Evolutionary conservation across 2,888 invertebrate species (phyloP).

Genomic region (Hedychridium roseum): DNA sequence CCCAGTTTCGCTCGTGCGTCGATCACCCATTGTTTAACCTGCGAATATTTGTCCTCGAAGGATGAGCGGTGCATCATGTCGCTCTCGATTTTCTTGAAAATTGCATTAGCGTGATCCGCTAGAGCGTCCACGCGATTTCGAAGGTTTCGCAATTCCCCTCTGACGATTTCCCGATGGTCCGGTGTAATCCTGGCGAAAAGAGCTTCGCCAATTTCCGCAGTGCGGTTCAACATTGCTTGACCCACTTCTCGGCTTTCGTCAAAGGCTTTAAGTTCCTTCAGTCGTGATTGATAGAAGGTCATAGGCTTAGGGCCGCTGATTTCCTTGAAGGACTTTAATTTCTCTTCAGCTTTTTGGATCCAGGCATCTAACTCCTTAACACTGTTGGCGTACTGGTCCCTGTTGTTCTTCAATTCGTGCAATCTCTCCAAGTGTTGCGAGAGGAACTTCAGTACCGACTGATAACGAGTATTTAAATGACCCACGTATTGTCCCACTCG

Average conservation of each 20-base stretch:
- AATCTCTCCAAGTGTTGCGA: slow-evolving; percentile 76
- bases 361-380: slow-evolving; percentile 79
- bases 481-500: slow-evolving; percentile 82
- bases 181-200: slow-evolving; percentile 87
- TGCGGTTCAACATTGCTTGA: slow-evolving; percentile 78
- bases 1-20: slow-evolving; percentile 81
- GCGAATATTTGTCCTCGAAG: slow-evolving; percentile 90
- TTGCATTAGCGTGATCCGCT: slow-evolving; percentile 82
- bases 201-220: slow-evolving; percentile 87
- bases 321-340: slow-evolving; percentile 76
- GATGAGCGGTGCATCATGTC: slow-evolving; percentile 90
- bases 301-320: slow-evolving; percentile 82
- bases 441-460: slow-evolving; percentile 77
- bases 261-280: slow-evolving; percentile 79
- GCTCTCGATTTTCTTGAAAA: slow-evolving; percentile 88
- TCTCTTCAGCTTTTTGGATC: slow-evolving; percentile 78
- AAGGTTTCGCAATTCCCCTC: slow-evolving; percentile 81
- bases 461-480: slow-evolving; percentile 80
- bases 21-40: slow-evolving; percentile 85
- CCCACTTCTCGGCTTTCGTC: slow-evolving; percentile 81
- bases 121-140: slow-evolving; percentile 86
- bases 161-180: slow-evolving; percentile 85
- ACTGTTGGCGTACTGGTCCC: slow-evolving; percentile 73
- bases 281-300: slow-evolving; percentile 70
- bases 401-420: slow-evolving; percentile 75